These are phyloP conservation scores for Echeneis naucrates DNA, from an alignment of 2,797 vertebrate species.

Conservation along the genomic window DNA sequence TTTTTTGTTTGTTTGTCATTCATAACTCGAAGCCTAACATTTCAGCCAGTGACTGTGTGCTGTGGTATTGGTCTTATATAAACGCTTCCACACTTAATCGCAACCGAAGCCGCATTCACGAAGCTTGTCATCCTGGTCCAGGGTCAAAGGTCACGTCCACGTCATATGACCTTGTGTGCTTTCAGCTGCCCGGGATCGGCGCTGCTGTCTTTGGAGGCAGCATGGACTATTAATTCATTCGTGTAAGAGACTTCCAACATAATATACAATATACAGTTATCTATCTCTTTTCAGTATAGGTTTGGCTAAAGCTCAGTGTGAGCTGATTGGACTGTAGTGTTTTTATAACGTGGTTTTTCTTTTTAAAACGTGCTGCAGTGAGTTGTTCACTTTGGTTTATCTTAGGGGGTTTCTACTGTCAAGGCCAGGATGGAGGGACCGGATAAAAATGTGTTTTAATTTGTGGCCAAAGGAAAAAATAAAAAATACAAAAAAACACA, in stretches of 20 bases:
- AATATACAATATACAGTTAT: constrained; percentile 64
- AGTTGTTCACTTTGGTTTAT: constrained; percentile 65
- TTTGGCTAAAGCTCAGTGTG: constrained; percentile 65
- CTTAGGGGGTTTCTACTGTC: constrained; percentile 52
- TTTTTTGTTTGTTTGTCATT: constrained; percentile 15
- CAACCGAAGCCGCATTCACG: constrained; percentile 27
- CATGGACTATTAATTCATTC: constrained; percentile 63
- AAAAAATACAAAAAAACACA: too few species aligned
- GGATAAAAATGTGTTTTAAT: too few species aligned
- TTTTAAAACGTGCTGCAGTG: constrained; percentile 72
- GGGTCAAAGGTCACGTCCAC: constrained; percentile 53
- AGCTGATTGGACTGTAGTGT: constrained; percentile 72
- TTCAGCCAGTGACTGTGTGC: constrained; percentile 66
- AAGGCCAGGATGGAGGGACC: constrained; percentile 18
- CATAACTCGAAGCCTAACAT: constrained; percentile 46
- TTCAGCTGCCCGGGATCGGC: constrained; percentile 18
- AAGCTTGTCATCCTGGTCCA: constrained; percentile 30
- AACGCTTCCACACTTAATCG: constrained; percentile 51
- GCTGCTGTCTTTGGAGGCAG: constrained; percentile 33
- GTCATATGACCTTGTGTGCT: constrained; percentile 9
- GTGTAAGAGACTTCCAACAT: constrained; percentile 69
- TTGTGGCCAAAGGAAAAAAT: too few species aligned
- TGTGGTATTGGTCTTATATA: constrained; percentile 61
- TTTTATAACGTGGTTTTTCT: constrained; percentile 68
- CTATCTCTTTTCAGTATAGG: constrained; percentile 61